Percentiles rank a stretch among this genome's conserved stretches.
These are phyloP conservation scores for Luperina nickerlii DNA, from an alignment of 2,888 invertebrate genomes.

Conservation along the genomic window DNA sequence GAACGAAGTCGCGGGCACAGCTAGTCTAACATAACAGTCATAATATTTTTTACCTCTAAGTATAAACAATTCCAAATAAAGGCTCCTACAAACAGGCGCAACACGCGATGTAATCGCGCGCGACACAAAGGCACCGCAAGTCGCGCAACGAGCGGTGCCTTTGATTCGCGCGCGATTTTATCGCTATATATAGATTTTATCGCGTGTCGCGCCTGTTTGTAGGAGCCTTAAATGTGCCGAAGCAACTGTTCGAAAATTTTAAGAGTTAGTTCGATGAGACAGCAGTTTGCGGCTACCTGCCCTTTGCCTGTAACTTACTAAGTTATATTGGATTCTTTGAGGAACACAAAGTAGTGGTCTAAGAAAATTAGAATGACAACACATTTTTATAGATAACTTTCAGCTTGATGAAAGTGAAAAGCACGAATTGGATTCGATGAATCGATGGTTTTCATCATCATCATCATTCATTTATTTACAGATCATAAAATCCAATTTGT, in stretches of 20 bases:
- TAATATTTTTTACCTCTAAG: not conserved
- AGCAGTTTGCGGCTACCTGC: constrained; percentile 57
- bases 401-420: too few relatives aligned
- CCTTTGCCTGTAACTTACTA: constrained; percentile 53
- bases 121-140: too few relatives aligned
- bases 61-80: constrained; percentile 12
- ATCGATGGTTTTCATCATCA: too few relatives aligned
- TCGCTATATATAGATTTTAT: too few relatives aligned
- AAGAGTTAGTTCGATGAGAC: constrained; percentile 35
- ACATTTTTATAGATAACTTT: constrained; percentile 22
- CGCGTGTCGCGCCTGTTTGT: too few relatives aligned
- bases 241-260: constrained; percentile 41
- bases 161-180: too few relatives aligned
- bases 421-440: not conserved
- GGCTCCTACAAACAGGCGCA: too few relatives aligned
- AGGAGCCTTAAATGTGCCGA: constrained; percentile 8
- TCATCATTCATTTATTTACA: not conserved
- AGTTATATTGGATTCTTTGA: constrained; percentile 54
- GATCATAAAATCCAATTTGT: too few relatives aligned
- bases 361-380: constrained; percentile 34
- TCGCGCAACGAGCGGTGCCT: too few relatives aligned
- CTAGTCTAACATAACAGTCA: not conserved
- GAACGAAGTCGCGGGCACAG: too few relatives aligned
- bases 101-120: too few relatives aligned
- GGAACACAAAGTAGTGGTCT: constrained; percentile 3